Evolutionary conservation across 2,888 invertebrate genomes (phyloP), one percentile per base, ranked within the genome.

Genomic region (Hypsopygia costalis): DNA sequence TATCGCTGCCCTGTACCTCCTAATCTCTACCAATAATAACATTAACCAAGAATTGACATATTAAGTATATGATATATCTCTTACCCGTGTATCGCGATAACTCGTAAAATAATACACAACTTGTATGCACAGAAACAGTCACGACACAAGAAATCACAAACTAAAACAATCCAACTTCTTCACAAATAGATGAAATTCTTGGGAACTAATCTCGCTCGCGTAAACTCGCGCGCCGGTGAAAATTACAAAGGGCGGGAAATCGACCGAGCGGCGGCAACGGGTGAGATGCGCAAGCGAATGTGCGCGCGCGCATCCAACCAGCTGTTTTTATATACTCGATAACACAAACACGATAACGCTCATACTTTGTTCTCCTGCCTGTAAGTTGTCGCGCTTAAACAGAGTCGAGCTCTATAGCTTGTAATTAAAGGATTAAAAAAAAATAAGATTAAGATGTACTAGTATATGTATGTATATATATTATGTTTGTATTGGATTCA

Each of bases 141-240:
- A 51, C 51, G 47, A 38, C 51, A 53, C 53, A 43, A 31, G 8
- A 11, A 36, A 41, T 46, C 49, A 42, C 53, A 44, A 45, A 54
- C 51, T 52, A 44, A 47, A n/a, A n/a, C n/a, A n/a, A 47, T 53
- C 51, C 47, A 53, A 30, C 53, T 51, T 44, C 27, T 45, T 22
- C 42, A 43, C 44, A 44, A 39, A 37, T 47, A 46, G 40, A 51
- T 36, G 48, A 45, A 38, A 28, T 33, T 11, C 44, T 47, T 48
- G 46, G 52, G 52, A 55, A 81, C 83, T 76, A 81, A 81, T 81
- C 79, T 80, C 81, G 64, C 80, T 69, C 81, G 80, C 81, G 80
- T 65, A 73, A 68, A 69, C 62, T 66, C 71, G 61, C 79, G 77
- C 76, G 76, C 73, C 73, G 72, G 61, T 71, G 64, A 63, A 72